These are phyloP conservation scores for Oreochromis grahami DNA, from an alignment of 2,797 vertebrate genomes.

Conservation along the genomic window DNA sequence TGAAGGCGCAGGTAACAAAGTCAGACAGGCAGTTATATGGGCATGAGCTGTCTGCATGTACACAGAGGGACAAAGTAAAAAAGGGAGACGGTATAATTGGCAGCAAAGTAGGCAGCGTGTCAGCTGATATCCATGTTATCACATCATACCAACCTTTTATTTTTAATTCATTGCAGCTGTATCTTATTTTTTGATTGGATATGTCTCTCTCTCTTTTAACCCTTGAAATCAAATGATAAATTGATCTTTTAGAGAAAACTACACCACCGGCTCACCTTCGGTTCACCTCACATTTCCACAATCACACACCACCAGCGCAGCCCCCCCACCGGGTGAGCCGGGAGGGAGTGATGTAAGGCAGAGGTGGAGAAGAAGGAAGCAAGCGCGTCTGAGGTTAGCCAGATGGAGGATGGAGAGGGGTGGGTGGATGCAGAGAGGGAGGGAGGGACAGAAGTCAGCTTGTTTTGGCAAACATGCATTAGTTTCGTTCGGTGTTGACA, in stretches of 20 bases:
- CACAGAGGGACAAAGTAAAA: background rate
- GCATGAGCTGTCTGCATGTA: background rate
- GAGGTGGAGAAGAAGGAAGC: conserved; percentile 71
- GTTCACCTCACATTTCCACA: conserved; percentile 19
- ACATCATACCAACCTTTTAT: background rate
- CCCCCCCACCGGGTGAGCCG: conserved; percentile 35
- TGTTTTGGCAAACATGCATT: conserved; percentile 26
- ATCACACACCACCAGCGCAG: conserved; percentile 22
- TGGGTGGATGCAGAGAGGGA: conserved; percentile 19
- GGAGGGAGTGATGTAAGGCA: conserved; percentile 72
- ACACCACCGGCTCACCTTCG: conserved; percentile 44
- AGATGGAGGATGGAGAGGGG: conserved; percentile 54
- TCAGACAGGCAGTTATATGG: conserved; percentile 24
- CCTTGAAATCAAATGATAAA: conserved; percentile 32
- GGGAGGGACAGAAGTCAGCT: conserved; percentile 8
- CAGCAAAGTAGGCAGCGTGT: background rate
- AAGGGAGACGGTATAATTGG: background rate
- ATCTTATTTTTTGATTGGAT: background rate
- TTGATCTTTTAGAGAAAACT: conserved; percentile 31
- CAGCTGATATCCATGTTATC: background rate
- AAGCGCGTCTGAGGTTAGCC: conserved; percentile 74
- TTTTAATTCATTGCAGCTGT: background rate
- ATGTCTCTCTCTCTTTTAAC: background rate
- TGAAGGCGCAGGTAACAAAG: conserved; percentile 76
- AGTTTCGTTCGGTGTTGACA: conserved; percentile 8